Base-by-base conservation (phyloP, 30 jellyfish, hydroid and myxozoan species). In the Aurelia aurita complex sp. Pacific region DNA sequence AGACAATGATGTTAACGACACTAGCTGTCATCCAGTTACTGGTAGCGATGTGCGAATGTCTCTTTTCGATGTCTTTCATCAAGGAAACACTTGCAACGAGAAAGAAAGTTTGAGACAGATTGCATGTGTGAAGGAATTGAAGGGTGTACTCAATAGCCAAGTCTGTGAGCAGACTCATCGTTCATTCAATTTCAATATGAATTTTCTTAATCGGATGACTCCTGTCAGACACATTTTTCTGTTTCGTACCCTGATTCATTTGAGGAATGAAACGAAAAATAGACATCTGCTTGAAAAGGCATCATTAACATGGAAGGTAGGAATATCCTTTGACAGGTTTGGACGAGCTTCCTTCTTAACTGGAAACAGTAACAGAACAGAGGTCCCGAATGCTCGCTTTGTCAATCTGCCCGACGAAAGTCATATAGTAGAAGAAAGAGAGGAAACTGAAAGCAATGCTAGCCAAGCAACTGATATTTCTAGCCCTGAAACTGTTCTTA, bases 131-230 rank as follows among this genome's bases (percentile, higher is more conserved):
- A 67, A 77, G 50, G 90, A 76, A 72, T 78, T 86, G 36, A 67
- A 36, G 67, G 89, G 85, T 51, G 13, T n/a, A 69, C 50, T 86
- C 33, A 86, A 86, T 69, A 86, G 89, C 42, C 67, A 86, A 40
- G 85, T 59, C n/a, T 90, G 71, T 67, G 96, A 86, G 57, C 90
- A 86, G 77, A 13, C 78, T 50, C 96, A 86, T 51, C 76, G 83
- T 34, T 16, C 61, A 18, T 81, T 35, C 62, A 40, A 81, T 64
- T 60, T 81, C 8, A 69, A 81, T 66, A 67, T 50, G 74, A 43
- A 52, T 34, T 81, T 81, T 50, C 74, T 69, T 16, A 67, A 81
- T 69, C 64, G 59, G 43, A 81, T 81, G 91, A 34, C 57, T 13
- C 83, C 91, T 10, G 73, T 84, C 18, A 69, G 18, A 2, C 83